These are phyloP conservation scores for Spodoptera picta DNA, from an alignment of 2,888 invertebrate species.

Conservation along the genomic window DNA sequence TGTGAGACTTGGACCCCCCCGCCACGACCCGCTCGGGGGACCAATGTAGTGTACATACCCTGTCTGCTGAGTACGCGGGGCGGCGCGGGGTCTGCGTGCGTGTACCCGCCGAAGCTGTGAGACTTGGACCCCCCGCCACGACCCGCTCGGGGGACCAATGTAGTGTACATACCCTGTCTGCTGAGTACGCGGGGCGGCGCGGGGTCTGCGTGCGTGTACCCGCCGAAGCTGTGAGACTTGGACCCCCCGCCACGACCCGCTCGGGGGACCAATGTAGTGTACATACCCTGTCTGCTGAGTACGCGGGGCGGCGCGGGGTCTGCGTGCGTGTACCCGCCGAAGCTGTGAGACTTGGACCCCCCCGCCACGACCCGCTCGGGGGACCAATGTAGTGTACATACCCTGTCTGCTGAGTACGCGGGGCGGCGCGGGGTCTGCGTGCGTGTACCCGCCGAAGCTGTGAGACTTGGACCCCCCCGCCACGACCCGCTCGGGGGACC, in stretches of 20 bases:
- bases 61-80: too few species aligned
- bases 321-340: too few species aligned
- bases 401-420: constrained; percentile 52
- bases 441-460: constrained; percentile 95
- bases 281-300: too few species aligned
- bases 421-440: constrained; percentile 89
- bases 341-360: too few species aligned
- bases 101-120: too few species aligned
- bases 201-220: constrained; percentile 89
- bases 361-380: too few species aligned
- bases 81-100: too few species aligned
- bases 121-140: too few species aligned
- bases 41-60: constrained; percentile 23
- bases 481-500: constrained; percentile 37
- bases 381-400: too few species aligned
- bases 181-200: constrained; percentile 87
- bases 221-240: constrained; percentile 95
- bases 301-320: too few species aligned
- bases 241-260: constrained; percentile 66
- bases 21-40: constrained; percentile 36
- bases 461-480: constrained; percentile 90
- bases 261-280: constrained; percentile 28
- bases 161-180: too few species aligned
- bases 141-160: too few species aligned
- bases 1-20: constrained; percentile 91